Evolutionary conservation across 2,113 vertebrate species (phyloP).

Genomic region (Semnornis frantzii): DNA sequence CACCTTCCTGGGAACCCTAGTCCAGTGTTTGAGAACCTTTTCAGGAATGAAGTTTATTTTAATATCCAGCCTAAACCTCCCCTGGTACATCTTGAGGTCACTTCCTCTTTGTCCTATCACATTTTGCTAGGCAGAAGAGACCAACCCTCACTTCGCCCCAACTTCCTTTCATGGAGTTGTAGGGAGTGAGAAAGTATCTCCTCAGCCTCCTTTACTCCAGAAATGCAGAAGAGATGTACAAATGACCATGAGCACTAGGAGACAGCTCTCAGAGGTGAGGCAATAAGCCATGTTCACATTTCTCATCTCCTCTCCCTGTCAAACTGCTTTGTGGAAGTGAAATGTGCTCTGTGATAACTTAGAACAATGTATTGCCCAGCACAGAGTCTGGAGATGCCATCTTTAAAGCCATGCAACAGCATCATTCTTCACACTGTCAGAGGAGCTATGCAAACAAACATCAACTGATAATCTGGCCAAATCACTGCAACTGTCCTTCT

Average conservation of each 20-base stretch:
- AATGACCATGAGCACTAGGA: background rate
- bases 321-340: background rate
- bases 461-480: background rate
- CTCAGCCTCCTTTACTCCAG: no score
- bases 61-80: no score
- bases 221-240: background rate
- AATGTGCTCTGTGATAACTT: background rate
- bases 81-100: no score
- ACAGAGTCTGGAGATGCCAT: rapidly evolving
- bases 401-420: background rate
- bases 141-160: no score
- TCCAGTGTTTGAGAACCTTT: no score
- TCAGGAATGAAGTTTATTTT: no score
- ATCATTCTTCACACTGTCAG: background rate
- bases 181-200: no score
- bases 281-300: rapidly evolving
- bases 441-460: background rate
- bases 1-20: no score
- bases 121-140: no score
- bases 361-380: background rate
- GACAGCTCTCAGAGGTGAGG: background rate
- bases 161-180: no score
- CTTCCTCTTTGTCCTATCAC: no score
- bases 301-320: background rate
- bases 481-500: background rate